Conservation (phyloP, 1,140 invertebrate genomes). For the Macrobrachium nipponense region DNA sequence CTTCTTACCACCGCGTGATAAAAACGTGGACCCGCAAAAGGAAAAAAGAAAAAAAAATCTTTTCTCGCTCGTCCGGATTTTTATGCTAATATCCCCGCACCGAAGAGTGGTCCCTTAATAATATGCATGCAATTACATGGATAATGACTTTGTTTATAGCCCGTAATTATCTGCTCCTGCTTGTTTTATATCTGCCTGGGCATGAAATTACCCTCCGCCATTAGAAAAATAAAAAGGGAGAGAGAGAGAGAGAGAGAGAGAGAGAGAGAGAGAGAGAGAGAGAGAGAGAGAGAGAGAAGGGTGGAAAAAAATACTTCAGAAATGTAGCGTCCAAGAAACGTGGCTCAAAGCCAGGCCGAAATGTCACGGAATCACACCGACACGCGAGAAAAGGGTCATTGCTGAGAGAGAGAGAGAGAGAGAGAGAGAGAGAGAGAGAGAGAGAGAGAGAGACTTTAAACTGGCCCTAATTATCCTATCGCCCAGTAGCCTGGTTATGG, state of each 20-base stretch:
- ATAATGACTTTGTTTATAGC: conserved; percentile 56
- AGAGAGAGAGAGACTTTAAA: conserved; percentile 5
- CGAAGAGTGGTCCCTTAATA: conserved; percentile 36
- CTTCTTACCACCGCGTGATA: no score
- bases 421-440: conserved; percentile 25
- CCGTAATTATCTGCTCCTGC: conserved; percentile 54
- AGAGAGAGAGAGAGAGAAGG: conserved; percentile 1
- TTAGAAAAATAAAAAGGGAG: neutral
- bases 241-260: conserved; percentile 26
- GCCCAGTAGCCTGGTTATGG: no score
- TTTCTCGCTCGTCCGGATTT: conserved; percentile 15
- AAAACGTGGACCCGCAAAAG: neutral
- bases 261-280: conserved; percentile 25
- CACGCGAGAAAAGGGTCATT: neutral
- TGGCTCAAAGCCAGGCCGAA: conserved; percentile 16
- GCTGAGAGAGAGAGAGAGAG: conserved; percentile 24
- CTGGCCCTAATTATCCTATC: neutral
- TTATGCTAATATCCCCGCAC: conserved; percentile 49
- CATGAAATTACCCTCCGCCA: conserved; percentile 49
- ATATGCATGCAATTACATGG: conserved; percentile 57
- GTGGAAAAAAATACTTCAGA: neutral
- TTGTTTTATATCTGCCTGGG: conserved; percentile 47
- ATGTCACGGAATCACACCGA: conserved; percentile 6
- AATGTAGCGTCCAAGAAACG: neutral
- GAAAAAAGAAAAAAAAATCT: neutral